Evolutionary conservation across 1,140 invertebrate species (phyloP), one percentile per base, ranked within the genome.

Genomic region (Drosophila auraria): DNA sequence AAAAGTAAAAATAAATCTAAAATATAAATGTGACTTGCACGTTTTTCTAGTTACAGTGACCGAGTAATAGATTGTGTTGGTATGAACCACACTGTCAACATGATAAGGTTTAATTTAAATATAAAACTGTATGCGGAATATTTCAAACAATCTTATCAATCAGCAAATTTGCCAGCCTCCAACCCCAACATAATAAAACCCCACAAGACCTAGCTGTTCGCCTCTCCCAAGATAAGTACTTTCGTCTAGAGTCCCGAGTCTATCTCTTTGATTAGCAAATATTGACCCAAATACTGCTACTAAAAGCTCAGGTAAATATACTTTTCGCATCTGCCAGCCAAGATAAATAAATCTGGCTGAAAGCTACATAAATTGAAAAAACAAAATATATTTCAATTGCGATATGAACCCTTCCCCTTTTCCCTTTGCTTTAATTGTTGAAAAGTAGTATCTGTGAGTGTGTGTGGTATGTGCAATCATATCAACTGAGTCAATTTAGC

Each of bases 401-500:
- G 23, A 30, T 73, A 72, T 72, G 36, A 60, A 5, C 8, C 11
- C 4, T 3, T 3, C 20, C 36, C 44, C 27, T 61, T n/a, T 14
- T 5, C n/a, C 20, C 47, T 27, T 38, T 20, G 1, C 33, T 40
- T 38, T 47, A 25, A 20, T 61, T 61, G 56, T 14, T 54, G 2
- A 53, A 17, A 11, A 11, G 11, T 12, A 38, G 5, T 25, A 8
- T 69, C 11, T 15, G 17, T 64, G 30, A 36, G 17, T 33, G 40
- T 49, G 44, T 20, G 33, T 36, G 38, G 33, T 15, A 53, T 47
- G 36, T 12, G 68, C 53, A 73, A 71, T 71, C 51, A 72, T 58
- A 49, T 73, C 70, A 73, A 59, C 66, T 59, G 68, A 73, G 54
- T 72, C 54, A 73, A 73, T 72, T 72, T 60, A 1, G 54, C 70